These are phyloP conservation scores for Echeneis naucrates DNA, from an alignment of 2,797 vertebrate species.

Conservation along the genomic window DNA sequence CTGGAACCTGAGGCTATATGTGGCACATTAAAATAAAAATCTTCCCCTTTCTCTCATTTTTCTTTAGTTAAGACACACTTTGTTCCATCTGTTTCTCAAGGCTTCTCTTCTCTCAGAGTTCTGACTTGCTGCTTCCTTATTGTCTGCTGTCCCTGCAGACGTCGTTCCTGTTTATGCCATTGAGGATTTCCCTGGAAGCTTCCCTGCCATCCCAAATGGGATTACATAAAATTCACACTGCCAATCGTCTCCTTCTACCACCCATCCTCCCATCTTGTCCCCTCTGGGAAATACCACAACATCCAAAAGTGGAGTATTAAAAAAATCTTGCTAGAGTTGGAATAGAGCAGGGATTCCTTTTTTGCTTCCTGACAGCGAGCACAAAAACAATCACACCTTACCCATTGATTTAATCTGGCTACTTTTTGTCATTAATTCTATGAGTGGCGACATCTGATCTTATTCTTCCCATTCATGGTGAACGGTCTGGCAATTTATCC, in stretches of 20 bases:
- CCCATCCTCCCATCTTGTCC: conserved; percentile 13
- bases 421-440: conserved; percentile 56
- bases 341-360: conserved; percentile 36
- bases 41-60: not conserved
- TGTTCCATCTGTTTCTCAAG: conserved; percentile 24
- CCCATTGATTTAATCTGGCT: conserved; percentile 37
- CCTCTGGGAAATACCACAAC: conserved; percentile 45
- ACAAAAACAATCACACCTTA: conserved; percentile 40
- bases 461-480: conserved; percentile 42
- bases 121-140: conserved; percentile 37
- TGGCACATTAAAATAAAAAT: conserved; percentile 25
- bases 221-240: conserved; percentile 75
- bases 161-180: conserved; percentile 38
- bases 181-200: conserved; percentile 61
- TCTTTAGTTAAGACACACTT: conserved; percentile 2
- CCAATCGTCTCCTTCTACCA: conserved; percentile 35
- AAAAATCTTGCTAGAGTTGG: conserved; percentile 53
- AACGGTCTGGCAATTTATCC: conserved; percentile 53
- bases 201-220: conserved; percentile 69
- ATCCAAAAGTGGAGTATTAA: conserved; percentile 8
- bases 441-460: conserved; percentile 20
- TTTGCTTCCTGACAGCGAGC: conserved; percentile 15
- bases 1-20: conserved; percentile 13
- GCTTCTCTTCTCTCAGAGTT: conserved; percentile 14
- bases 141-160: conserved; percentile 34